These are phyloP conservation scores for Lepidochrysops patricia DNA, from an alignment of 2,888 invertebrate genomes.

Conservation along the genomic window DNA sequence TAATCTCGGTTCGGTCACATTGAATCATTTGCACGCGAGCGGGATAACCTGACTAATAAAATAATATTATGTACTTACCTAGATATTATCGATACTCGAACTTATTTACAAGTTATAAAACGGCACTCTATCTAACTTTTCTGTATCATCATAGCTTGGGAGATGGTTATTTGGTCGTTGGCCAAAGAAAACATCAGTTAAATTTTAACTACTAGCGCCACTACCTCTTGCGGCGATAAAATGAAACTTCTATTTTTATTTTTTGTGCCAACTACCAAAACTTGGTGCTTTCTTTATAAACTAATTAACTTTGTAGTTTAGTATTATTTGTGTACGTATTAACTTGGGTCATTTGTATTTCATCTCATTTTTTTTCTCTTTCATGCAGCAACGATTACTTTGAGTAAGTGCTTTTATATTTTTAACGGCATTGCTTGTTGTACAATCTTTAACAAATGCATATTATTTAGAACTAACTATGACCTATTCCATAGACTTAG, in stretches of 20 bases:
- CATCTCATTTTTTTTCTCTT: slow-evolving; percentile 42
- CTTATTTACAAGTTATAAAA: too few relatives aligned
- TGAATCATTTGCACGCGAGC: too few relatives aligned
- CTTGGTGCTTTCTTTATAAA: neutral
- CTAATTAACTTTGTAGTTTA: neutral
- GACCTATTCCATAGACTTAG: neutral
- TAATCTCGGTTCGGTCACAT: too few relatives aligned
- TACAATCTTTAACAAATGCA: neutral
- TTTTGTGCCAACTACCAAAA: neutral
- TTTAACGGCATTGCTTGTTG: slow-evolving; percentile 5
- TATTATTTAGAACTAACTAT: neutral
- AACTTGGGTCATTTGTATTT: slow-evolving; percentile 24
- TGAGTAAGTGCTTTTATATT: slow-evolving; percentile 55
- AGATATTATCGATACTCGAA: too few relatives aligned
- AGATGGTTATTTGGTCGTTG: slow-evolving; percentile 1
- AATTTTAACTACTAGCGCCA: neutral
- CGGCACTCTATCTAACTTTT: neutral
- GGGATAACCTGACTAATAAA: too few relatives aligned
- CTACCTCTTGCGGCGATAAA: neutral
- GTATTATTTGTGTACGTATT: slow-evolving; percentile 16
- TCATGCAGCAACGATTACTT: slow-evolving; percentile 68
- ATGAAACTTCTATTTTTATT: neutral
- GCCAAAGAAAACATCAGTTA: neutral
- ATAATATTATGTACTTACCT: too few relatives aligned
- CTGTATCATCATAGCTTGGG: neutral